These are phyloP conservation scores for Lordiphosa collinella DNA, from an alignment of 1,140 invertebrate genomes.

Conservation along the genomic window DNA sequence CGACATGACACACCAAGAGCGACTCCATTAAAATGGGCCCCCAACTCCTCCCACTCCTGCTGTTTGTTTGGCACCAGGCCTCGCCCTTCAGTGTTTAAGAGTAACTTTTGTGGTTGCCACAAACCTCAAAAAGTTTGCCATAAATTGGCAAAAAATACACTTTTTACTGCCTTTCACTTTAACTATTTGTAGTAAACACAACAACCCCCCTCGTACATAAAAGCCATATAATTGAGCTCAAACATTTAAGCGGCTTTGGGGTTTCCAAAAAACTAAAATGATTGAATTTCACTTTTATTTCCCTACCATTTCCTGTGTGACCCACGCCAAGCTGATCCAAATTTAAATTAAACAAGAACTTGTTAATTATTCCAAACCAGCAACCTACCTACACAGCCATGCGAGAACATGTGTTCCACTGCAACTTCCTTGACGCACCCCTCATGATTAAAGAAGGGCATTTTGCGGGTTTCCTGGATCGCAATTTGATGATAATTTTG, in stretches of 20 bases:
- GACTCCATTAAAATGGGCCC: conserved; percentile 46
- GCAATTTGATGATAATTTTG: conserved; percentile 25
- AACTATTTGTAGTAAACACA: conserved; percentile 52
- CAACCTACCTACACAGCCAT: conserved; percentile 34
- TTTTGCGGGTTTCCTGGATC: conserved; percentile 59
- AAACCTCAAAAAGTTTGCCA: conserved; percentile 44
- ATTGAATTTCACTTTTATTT: conserved; percentile 51
- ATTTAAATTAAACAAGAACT: conserved; percentile 72
- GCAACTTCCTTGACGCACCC: conserved; percentile 31
- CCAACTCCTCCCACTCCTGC: conserved; percentile 31
- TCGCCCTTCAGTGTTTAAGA: conserved; percentile 5
- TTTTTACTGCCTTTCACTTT: conserved; percentile 33
- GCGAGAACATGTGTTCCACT: conserved; percentile 37
- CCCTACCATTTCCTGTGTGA: conserved; percentile 49
- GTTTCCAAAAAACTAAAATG: conserved; percentile 33
- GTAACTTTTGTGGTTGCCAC: conserved; percentile 50
- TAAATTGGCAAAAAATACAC: conserved; percentile 32
- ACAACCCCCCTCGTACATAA: conserved; percentile 18
- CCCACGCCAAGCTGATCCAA: conserved; percentile 46
- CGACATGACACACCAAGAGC: conserved; percentile 1
- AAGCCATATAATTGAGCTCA: conserved; percentile 73
- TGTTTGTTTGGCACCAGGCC: conserved; percentile 30
- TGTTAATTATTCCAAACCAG: conserved; percentile 57
- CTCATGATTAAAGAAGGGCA: conserved; percentile 22
- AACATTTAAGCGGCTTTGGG: conserved; percentile 64